These are phyloP conservation scores for Harpegnathos saltator DNA, from an alignment of 1,140 invertebrate genomes.

Conservation along the genomic window DNA sequence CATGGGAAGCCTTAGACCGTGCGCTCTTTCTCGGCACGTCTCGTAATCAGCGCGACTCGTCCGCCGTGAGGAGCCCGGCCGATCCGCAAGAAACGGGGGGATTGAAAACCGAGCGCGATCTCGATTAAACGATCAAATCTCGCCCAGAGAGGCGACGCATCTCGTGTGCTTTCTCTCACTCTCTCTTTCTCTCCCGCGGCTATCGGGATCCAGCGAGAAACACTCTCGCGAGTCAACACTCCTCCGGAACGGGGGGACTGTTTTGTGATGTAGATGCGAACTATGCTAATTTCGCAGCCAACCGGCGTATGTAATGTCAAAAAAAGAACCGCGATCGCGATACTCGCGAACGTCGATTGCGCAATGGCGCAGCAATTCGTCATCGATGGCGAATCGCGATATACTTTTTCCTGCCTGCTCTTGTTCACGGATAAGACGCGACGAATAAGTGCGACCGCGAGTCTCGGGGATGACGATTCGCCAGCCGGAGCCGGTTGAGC, in stretches of 20 bases:
- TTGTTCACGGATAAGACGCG: too few relatives aligned
- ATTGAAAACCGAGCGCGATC: not conserved
- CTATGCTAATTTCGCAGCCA: not conserved
- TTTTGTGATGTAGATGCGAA: too few relatives aligned
- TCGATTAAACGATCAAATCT: too few relatives aligned
- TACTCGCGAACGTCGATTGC: not conserved
- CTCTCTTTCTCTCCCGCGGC: too few relatives aligned
- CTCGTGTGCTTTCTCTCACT: too few relatives aligned
- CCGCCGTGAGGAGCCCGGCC: not conserved
- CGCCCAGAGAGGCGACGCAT: too few relatives aligned
- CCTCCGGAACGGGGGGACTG: too few relatives aligned
- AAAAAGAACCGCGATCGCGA: not conserved
- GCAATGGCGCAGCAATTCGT: not conserved
- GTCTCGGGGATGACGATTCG: too few relatives aligned
- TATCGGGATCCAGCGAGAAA: too few relatives aligned
- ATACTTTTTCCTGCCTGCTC: not conserved
- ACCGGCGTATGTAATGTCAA: not conserved
- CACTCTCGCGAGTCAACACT: too few relatives aligned
- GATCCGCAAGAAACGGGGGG: not conserved
- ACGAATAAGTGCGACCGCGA: too few relatives aligned
- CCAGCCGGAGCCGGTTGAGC: too few relatives aligned
- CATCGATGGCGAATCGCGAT: not conserved
- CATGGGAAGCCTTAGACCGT: constrained; percentile 30
- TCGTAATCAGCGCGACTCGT: constrained; percentile 44
- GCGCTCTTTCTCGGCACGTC: constrained; percentile 25